A percentile compares a stretch with the other conserved stretches of the same genome.
Conservation (phyloP, 2,888 invertebrate species). For the Abscondita cerata region DNA sequence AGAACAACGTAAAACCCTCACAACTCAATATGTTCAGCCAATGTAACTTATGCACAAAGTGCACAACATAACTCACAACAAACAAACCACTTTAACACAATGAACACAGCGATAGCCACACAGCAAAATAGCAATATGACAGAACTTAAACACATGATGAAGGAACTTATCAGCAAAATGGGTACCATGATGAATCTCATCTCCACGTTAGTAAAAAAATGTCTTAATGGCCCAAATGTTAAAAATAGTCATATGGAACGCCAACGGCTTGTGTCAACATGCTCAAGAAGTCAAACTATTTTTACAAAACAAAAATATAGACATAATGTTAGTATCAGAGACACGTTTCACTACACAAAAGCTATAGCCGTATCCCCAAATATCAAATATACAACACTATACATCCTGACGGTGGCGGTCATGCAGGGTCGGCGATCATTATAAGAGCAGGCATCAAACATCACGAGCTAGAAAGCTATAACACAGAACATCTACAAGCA, state of each 20-base stretch:
- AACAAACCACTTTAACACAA: too few relatives aligned
- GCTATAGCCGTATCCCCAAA: neutral
- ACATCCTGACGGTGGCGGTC: constrained; percentile 8
- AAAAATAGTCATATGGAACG: constrained; percentile 5
- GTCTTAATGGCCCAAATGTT: neutral
- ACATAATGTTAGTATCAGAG: constrained; percentile 14
- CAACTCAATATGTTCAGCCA: constrained; percentile 4
- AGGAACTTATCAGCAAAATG: constrained; percentile 2
- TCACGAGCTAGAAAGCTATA: neutral
- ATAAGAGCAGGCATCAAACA: constrained; percentile 1
- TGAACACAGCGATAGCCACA: neutral
- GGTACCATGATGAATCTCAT: constrained; percentile 6
- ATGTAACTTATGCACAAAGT: constrained; percentile 10
- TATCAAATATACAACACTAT: neutral
- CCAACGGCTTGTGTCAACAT: constrained; percentile 11
- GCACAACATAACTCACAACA: neutral
- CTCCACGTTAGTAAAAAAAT: constrained; percentile 10
- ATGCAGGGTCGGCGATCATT: neutral
- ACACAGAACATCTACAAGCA: neutral
- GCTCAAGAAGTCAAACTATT: constrained; percentile 7
- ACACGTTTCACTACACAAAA: constrained; percentile 3
- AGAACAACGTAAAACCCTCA: neutral
- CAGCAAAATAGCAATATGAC: constrained; percentile 4
- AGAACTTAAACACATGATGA: constrained; percentile 9
- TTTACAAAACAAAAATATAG: constrained; percentile 5